A percentile compares a stretch with the other conserved stretches of the same genome.
Conservation (phyloP, 64 coral and sea anemone species). For the Stichodactyla helianthus region DNA sequence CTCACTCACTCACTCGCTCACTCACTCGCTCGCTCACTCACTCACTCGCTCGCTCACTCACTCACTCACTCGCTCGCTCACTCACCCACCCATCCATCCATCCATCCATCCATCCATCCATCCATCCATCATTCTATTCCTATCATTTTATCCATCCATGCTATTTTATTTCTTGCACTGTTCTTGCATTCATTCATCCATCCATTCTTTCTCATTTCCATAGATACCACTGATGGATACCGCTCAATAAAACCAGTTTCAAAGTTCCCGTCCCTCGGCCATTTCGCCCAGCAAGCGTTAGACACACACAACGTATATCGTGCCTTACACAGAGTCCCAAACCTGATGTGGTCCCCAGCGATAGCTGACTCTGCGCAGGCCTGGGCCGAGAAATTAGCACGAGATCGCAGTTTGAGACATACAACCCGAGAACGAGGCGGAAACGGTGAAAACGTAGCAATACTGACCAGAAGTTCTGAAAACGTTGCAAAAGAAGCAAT, state of each 20-base stretch:
- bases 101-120: not conserved
- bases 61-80: not conserved
- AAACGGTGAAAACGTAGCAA: constrained; percentile 77
- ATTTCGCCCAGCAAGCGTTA: constrained; percentile 33
- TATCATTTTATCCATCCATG: not conserved
- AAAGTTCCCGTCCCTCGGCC: not conserved
- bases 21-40: no score
- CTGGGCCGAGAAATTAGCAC: constrained; percentile 53
- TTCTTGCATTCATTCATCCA: not conserved
- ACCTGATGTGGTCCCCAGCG: constrained; percentile 46
- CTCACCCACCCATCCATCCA: not conserved
- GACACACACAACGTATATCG: constrained; percentile 52
- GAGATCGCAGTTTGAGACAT: constrained; percentile 30
- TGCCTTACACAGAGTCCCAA: constrained; percentile 24
- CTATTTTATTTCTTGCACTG: not conserved
- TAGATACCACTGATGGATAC: constrained; percentile 11
- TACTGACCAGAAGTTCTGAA: constrained; percentile 50
- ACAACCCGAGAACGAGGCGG: constrained; percentile 41
- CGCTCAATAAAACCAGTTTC: not conserved
- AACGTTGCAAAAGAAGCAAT: constrained; percentile 37
- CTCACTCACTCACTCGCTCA: not conserved
- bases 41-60: no score
- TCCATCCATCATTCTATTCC: not conserved
- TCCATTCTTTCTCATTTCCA: not conserved
- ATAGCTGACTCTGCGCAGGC: constrained; percentile 35